Evolutionary conservation across 2,888 invertebrate species (phyloP), one percentile per base, ranked within the genome.

Genomic region (Lypha dubia): DNA sequence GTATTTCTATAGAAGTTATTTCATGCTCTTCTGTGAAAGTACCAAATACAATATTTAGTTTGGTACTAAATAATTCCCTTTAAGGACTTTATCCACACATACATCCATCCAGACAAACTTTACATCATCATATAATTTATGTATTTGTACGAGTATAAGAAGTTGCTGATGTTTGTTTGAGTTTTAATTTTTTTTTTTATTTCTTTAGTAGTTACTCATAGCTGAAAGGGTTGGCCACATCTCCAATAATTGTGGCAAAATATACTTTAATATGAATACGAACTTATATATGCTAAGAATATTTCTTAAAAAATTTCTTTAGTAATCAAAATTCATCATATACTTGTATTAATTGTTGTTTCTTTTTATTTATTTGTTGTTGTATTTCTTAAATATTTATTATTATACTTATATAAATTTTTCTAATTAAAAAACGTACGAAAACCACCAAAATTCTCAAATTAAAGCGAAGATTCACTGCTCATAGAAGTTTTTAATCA

Each of bases 341-440:
- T 86, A 62, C n/a, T n/a, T n/a, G n/a, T 86, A 70, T 88, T 91
- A 89, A 90, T 88, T 90, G 90, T 91, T 90, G 91, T 73, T 73
- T 67, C 79, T 79, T 90, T 90, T 88, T 67, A 63, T 83, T 81
- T 84, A 77, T 81, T 90, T 90, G 88, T 90, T 90, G 89, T 91
- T 90, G 91, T 91, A 89, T 89, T 90, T 76, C 68, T 79, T 60
- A 71, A 75, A 83, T 71, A 71, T 84, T 90, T 90, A 89, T 88
- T 90, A 88, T 89, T 89, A 87, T 88, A 89, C 89, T 87, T 89
- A 87, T 88, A 89, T 89, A 87, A 88, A 88, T 87, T 58, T 86
- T 87, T 76, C 83, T 84, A 88, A 83, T 35, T 11, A 38, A 80
- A 86, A 83, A 71, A 68, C 62, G 35, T 77, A 74, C 65, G 85